A percentile compares a stretch with the other conserved stretches of the same genome.
Evolutionary conservation across 2,888 invertebrate species (phyloP).

Genomic region (Doris montereyensis): DNA sequence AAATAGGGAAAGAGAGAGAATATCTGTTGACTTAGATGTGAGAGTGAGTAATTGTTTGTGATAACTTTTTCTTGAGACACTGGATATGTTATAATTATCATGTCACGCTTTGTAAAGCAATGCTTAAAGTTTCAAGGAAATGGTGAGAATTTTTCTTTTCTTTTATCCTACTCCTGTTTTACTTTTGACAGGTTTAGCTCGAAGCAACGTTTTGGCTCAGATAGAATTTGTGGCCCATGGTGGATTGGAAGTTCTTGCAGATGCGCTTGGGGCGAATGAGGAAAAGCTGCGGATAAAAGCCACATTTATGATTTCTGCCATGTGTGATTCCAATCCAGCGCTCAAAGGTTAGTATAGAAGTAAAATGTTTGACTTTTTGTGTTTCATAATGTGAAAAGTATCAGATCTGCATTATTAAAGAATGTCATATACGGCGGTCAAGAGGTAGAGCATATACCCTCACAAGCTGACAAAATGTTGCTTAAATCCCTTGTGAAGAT

Average conservation of each 20-base stretch:
- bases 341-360: slow-evolving; percentile 79
- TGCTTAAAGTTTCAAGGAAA: too few species aligned
- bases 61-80: too few species aligned
- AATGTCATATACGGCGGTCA: not conserved
- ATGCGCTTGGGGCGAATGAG: slow-evolving; percentile 77
- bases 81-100: too few species aligned
- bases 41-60: too few species aligned
- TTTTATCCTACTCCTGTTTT: too few species aligned
- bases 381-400: not conserved
- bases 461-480: too few species aligned
- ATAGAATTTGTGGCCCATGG: slow-evolving; percentile 78
- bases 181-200: slow-evolving; percentile 79
- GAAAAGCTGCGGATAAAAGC: slow-evolving; percentile 81
- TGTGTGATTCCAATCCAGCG: slow-evolving; percentile 76
- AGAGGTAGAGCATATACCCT: not conserved
- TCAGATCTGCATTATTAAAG: not conserved
- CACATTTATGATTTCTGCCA: slow-evolving; percentile 80
- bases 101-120: too few species aligned
- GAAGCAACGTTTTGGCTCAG: slow-evolving; percentile 76
- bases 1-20: too few species aligned
- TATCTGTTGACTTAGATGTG: too few species aligned
- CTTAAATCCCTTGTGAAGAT: too few species aligned
- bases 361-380: not conserved
- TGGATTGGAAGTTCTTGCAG: slow-evolving; percentile 80
- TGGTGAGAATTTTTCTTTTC: too few species aligned